These are phyloP conservation scores for Mionectes olivaceus DNA, from an alignment of 2,797 vertebrate genomes.

Conservation along the genomic window DNA sequence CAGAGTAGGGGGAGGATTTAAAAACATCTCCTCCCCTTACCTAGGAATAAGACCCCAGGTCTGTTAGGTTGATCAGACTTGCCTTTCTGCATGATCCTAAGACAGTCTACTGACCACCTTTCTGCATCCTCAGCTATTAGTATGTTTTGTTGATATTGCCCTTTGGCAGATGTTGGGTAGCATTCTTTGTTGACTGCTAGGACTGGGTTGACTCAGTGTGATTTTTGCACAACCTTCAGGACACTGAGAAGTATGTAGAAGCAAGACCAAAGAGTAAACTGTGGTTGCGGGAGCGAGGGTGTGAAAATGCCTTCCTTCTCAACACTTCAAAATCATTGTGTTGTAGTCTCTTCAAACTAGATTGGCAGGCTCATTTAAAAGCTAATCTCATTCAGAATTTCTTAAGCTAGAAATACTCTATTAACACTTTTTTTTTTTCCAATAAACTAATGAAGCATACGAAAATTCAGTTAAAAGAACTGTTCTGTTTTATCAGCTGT, in stretches of 20 bases:
- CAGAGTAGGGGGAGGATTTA: not conserved
- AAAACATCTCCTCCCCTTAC: not conserved
- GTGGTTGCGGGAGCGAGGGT: rapidly evolving
- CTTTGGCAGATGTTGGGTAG: not conserved
- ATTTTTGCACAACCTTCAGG: not conserved
- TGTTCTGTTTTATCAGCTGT: not conserved
- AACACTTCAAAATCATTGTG: not conserved
- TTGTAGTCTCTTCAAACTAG: not conserved
- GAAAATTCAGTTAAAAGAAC: not conserved
- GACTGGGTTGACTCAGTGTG: not conserved
- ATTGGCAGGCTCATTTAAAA: not conserved
- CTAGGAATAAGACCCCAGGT: no score
- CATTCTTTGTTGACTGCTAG: not conserved
- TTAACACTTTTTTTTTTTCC: not conserved
- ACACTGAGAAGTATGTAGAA: not conserved
- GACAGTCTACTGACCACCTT: not conserved
- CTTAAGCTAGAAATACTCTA: not conserved
- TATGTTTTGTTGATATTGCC: not conserved
- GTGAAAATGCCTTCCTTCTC: not conserved
- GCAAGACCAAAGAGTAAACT: not conserved
- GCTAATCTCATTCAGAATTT: not conserved
- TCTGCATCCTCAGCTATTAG: not conserved
- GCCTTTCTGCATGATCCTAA: rapidly evolving
- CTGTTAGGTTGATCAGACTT: not conserved
- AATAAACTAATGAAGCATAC: not conserved